A percentile compares a stretch with the other conserved stretches of the same genome.
phyloP scores from a whole-genome alignment of 2,797 vertebrate species.

The Pygocentrus nattereri region DNA sequence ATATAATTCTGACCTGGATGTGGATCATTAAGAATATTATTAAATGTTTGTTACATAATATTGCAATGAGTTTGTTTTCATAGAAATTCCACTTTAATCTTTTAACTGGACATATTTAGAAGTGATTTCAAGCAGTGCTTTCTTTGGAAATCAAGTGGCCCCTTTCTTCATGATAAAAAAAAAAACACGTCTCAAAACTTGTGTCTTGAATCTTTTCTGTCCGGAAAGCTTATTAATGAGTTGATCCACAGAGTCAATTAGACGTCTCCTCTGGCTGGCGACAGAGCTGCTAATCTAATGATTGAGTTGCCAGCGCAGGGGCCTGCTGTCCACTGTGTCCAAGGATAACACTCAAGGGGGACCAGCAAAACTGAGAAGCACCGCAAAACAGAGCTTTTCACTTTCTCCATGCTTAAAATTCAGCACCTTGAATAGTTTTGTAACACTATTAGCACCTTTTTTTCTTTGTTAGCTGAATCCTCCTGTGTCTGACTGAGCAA shows the following conservation, averaged over 20 bases:
- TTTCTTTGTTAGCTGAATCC: conserved; percentile 2
- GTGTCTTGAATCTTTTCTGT: neutral
- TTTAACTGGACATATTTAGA: neutral
- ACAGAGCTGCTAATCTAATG: conserved; percentile 45
- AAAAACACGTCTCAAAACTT: neutral
- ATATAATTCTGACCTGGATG: neutral
- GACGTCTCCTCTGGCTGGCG: conserved; percentile 4
- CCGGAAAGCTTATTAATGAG: conserved; percentile 27
- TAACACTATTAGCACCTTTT: no score
- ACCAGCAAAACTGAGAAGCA: neutral
- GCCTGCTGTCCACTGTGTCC: neutral
- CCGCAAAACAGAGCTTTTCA: neutral
- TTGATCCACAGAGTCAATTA: conserved; percentile 30
- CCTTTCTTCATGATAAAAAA: neutral
- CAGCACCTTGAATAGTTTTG: no score
- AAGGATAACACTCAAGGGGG: neutral
- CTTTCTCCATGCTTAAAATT: neutral
- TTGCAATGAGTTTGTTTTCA: neutral
- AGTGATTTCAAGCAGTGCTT: neutral
- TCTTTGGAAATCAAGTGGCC: neutral
- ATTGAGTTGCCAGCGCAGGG: neutral
- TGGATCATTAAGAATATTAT: neutral
- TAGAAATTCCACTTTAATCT: no score
- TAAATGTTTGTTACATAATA: neutral
- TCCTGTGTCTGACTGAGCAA: neutral